Base-by-base conservation (phyloP, 2,888 invertebrate species). In the Congeria kusceri region DNA sequence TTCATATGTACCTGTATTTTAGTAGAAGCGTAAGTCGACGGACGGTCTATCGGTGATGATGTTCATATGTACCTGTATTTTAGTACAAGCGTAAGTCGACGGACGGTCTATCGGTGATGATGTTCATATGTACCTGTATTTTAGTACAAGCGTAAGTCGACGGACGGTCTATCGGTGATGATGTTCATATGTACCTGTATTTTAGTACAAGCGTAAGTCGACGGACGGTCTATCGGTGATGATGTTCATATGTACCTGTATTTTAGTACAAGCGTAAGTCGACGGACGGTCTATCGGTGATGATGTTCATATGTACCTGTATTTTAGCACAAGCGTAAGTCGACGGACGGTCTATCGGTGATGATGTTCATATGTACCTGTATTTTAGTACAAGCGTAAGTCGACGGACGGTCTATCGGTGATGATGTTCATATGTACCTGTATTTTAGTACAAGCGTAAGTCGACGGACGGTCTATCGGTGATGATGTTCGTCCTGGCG, bases 221-320 rank as follows among this genome's bases (percentile, higher is more conserved):
- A 91, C 93, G 0, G 94, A 94, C 80, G 94, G 94, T 1, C 59
- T 92, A 32, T 93, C 93, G 5, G 93, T 92, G 18, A 49, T 92
- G 23, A 79, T 91, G 0, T 83, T 32, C 4, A 32, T 32, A 11
- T 91, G 0, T 83, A 7, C 4, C 4, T 32, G 32, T 32, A 11
- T 32, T 32, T 32, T 11, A 32, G 32, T 32, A 32, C 32, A 68
- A 64, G 89, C n/a, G 91, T 5, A 92, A 92, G 75, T 59, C 90
- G 0, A 91, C 93, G 0, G 94, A 94, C 80, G 94, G 32, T 32
- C 32, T 32, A 32, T 32, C 32, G 4, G 4, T 11, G 5, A 32
- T 32, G 13, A 32, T 70, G 5, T 4, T 62, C 1, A 62, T 58
- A 9, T 68, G 5, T 4, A 49, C 1, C 56, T 58, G 15, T 68